Conservation (phyloP, 2,888 invertebrate genomes). For the Cyclophora punctaria region DNA sequence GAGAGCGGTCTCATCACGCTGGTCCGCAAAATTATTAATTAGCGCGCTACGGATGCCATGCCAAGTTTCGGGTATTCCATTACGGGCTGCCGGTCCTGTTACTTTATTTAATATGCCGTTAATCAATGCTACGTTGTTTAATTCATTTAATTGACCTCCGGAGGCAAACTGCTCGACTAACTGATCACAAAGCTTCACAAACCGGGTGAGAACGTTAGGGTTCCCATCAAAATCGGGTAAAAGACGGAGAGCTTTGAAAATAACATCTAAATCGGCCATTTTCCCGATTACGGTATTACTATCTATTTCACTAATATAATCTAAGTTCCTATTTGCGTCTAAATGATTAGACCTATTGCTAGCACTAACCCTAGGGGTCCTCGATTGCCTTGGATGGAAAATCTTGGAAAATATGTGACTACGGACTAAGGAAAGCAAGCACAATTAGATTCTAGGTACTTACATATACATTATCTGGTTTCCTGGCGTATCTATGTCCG, state of each 20-base stretch:
- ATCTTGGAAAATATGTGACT: background rate
- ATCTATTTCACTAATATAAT: background rate
- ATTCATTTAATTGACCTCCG: constrained; percentile 1
- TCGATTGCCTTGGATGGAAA: background rate
- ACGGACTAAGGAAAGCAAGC: too few species aligned
- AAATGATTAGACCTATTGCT: background rate
- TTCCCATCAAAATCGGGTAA: constrained; percentile 16
- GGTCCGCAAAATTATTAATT: constrained; percentile 21
- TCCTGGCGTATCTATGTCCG: too few species aligned
- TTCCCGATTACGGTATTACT: too few species aligned
- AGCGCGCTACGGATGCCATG: constrained; percentile 14
- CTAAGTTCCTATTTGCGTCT: background rate
- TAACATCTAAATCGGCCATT: background rate
- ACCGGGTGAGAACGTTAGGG: constrained; percentile 15
- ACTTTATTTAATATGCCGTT: constrained; percentile 15
- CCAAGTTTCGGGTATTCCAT: constrained; percentile 21
- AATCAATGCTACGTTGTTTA: constrained; percentile 8
- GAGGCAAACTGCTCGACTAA: constrained; percentile 2
- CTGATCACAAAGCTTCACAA: constrained; percentile 22
- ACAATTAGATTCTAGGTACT: too few species aligned
- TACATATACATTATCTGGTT: too few species aligned
- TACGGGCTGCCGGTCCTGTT: constrained; percentile 12
- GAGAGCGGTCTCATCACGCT: constrained; percentile 17
- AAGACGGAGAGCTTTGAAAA: background rate
- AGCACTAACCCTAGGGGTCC: background rate